Evolutionary conservation across 2,113 vertebrate species (phyloP), one percentile per base, ranked within the genome.

Genomic region (Pongo abelii): DNA sequence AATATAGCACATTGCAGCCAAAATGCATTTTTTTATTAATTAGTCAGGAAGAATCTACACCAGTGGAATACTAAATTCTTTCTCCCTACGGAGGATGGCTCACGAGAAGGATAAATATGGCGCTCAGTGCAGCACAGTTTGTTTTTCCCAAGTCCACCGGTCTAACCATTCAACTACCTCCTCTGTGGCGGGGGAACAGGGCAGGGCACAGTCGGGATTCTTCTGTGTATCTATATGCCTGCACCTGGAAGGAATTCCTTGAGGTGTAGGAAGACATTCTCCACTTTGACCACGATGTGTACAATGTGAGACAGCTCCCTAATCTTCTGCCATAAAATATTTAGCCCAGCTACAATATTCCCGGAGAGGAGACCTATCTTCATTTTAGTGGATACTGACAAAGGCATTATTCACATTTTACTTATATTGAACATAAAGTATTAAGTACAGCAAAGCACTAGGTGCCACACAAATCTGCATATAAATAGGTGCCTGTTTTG

Each of bases 141-240:
- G 3, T 80, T 55, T 38, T 83, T 83, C 16, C 13, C 14, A 55
- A 43, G 30, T 43, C 14, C 6, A 32, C 11, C 43, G 3, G 2
- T 11, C 30, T 59, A 23, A n/a, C 1, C 40, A 14, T 25, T 57
- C 0, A 4, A 74, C 59, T 38, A 0, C 4, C 2, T 30, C 4
- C 0, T 1, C 8, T 46, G 2, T 27, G 9, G 5, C 50, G 48
- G 32, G 55, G 16, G 25, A 8, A 3, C 3, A 11, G 6, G 64
- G 8, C 5, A 50, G 16, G 32, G 35, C 25, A 18, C 14, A 20
- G 16, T 55, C 14, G 57, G 13, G 6, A 11, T 8, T 57, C 7
- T 43, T 79, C 14, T 43, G 0, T 23, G 57, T 35, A 32, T 30
- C 8, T 18, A 2, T 32, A 0, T 55, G 13, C 4, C 11, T 55